Evolutionary conservation across 2,113 vertebrate species (phyloP).

Genomic region (Microcebus murinus): DNA sequence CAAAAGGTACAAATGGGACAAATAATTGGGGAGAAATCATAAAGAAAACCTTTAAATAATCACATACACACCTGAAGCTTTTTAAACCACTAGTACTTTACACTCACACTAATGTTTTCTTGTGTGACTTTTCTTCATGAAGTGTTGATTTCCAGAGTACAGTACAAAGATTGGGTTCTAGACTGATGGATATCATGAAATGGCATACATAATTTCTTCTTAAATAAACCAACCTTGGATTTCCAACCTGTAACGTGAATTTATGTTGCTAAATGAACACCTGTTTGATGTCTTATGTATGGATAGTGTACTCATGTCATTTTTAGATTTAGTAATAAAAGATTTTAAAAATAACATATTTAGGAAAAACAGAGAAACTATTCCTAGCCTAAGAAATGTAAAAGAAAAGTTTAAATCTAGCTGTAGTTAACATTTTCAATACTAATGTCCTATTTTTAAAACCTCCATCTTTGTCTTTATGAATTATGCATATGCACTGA

Average conservation of each 20-base stretch:
- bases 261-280: slow-evolving; percentile 7
- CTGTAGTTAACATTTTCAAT: slow-evolving; percentile 2
- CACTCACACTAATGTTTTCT: not conserved
- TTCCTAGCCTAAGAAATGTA: not conserved
- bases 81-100: not conserved
- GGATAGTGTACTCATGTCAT: not conserved
- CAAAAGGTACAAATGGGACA: not conserved
- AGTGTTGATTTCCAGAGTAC: not conserved
- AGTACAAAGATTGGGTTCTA: not conserved
- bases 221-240: not conserved
- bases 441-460: slow-evolving; percentile 50
- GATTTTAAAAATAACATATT: not conserved
- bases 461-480: not conserved
- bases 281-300: not conserved
- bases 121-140: not conserved
- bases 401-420: slow-evolving; percentile 49
- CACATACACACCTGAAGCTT: not conserved
- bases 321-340: not conserved
- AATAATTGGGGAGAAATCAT: not conserved
- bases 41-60: not conserved
- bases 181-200: not conserved
- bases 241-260: not conserved
- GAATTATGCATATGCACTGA: not conserved
- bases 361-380: not conserved
- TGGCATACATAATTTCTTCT: not conserved